Percentiles rank a stretch among this genome's conserved stretches.
These are phyloP conservation scores for Hippopotamus amphibius DNA, from an alignment of 2,113 vertebrate genomes.

Conservation along the genomic window DNA sequence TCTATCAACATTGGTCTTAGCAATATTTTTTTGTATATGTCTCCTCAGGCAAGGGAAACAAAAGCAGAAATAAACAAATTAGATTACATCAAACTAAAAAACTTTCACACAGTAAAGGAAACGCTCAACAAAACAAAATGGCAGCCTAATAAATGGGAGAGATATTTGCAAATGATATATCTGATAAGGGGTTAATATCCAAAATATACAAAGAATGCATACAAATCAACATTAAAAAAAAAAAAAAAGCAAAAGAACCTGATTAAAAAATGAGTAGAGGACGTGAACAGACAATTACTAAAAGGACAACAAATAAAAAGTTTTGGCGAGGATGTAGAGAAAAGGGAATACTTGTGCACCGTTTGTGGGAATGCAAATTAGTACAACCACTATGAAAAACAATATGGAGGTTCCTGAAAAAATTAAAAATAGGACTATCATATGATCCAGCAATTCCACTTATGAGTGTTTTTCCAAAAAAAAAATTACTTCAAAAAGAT, in stretches of 20 bases:
- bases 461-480: background rate
- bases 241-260: background rate
- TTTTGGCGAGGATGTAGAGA: background rate
- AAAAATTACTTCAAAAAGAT: background rate
- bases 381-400: background rate
- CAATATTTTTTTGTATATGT: background rate
- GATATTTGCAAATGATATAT: background rate
- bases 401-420: background rate
- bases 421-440: background rate
- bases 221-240: background rate
- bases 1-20: background rate
- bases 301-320: background rate
- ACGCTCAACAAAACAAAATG: background rate
- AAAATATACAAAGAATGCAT: background rate
- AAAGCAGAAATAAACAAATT: background rate
- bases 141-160: background rate
- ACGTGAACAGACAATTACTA: background rate
- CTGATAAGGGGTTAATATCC: background rate
- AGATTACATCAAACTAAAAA: background rate
- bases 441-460: background rate
- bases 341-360: background rate
- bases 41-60: background rate
- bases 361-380: background rate
- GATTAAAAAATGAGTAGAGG: background rate
- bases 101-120: background rate